Evolutionary conservation across 2,113 vertebrate genomes (phyloP), one percentile per base, ranked within the genome.

Genomic region (Anoplopoma fimbria): DNA sequence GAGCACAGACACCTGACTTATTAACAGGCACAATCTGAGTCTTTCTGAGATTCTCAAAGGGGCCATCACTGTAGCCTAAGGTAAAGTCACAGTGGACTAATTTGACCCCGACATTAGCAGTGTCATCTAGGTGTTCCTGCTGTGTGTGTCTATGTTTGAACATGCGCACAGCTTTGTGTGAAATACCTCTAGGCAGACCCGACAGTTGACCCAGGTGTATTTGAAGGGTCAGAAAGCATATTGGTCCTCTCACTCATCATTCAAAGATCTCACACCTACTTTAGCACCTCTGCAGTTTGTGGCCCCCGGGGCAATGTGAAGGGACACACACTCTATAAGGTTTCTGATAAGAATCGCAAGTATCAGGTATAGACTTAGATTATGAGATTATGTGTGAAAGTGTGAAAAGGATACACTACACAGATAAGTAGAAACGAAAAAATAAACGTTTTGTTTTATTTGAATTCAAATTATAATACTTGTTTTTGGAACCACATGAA

Each of bases 161-260:
- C 33, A 40, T 0, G 1, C 47, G 55, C 45, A 9, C 15, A 38
- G 21, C 15, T 19, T n/a, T 55, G 67, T 14, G 14, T 23, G 3
- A 82, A 65, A 83, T 71, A 68, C 53, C 77, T 83, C 9, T 23
- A 51, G 75, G 76, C 65, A 63, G 64, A 40, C 79, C 49, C 73
- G 64, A 83, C 64, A 73, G 64, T 73, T 88, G 85, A 88, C 73
- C 77, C 74, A 8, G 23, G 53, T 84, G 64, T 70, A 77, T 79
- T 88, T 87, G 34, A 83, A 77, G 68, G 82, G 68, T 87, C 81
- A 80, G 65, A 38, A 80, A 79, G 81, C 75, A 68, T 60, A 84
- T 61, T 80, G 77, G 74, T 84, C 64, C 69, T 82, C 53, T 84
- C 47, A 61, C 63, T 77, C 76, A 84, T 87, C 82, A 87, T 84